These are phyloP conservation scores for Sapayoa aenigma DNA, from an alignment of 2,113 vertebrate genomes.

Conservation along the genomic window DNA sequence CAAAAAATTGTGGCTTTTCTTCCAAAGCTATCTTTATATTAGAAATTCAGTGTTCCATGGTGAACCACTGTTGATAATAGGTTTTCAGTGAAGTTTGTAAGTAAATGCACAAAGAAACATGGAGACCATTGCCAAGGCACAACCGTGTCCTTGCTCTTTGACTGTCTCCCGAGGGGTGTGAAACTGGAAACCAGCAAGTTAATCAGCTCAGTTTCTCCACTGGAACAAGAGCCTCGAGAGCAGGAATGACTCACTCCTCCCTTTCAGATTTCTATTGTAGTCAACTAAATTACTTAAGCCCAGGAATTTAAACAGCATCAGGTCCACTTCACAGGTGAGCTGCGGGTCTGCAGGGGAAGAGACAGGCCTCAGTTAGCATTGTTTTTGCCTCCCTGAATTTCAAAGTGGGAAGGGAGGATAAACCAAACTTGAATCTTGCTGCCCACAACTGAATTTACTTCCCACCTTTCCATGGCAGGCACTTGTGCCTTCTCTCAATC, in stretches of 20 bases:
- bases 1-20: neutral
- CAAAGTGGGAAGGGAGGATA: neutral
- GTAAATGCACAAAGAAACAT: neutral
- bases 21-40: neutral
- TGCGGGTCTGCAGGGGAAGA: neutral
- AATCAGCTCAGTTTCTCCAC: neutral
- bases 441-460: neutral
- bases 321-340: neutral
- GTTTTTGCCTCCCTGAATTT: neutral
- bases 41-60: neutral
- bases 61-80: neutral
- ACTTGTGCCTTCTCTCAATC: neutral
- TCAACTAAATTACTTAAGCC: neutral
- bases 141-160: neutral
- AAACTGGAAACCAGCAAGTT: neutral
- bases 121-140: neutral
- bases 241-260: neutral
- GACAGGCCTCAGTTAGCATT: neutral
- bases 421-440: neutral
- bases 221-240: neutral
- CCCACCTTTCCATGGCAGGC: fast-evolving
- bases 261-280: neutral
- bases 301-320: neutral
- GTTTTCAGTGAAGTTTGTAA: neutral
- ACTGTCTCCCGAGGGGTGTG: neutral